These are phyloP conservation scores for Brachionus sp. DNA, from an alignment of 1,140 invertebrate species.

Conservation along the genomic window DNA sequence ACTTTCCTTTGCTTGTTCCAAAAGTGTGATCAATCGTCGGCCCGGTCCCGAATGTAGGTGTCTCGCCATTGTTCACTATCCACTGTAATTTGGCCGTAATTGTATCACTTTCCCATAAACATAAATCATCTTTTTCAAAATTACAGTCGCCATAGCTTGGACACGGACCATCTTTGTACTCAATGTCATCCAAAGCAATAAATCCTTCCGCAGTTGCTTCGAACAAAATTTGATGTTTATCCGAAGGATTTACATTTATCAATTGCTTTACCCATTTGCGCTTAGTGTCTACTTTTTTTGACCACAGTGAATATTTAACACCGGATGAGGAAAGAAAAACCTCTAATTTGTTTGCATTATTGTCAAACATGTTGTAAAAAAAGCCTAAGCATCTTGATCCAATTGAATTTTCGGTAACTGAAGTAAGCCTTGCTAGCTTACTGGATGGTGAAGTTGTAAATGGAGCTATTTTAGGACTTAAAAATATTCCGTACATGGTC, in stretches of 20 bases:
- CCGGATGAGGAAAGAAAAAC: background rate
- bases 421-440: background rate
- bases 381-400: background rate
- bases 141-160: constrained; percentile 50
- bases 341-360: background rate
- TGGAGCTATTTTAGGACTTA: background rate
- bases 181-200: constrained; percentile 48
- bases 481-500: background rate
- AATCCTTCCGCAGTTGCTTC: constrained; percentile 46
- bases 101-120: constrained; percentile 53
- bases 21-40: constrained; percentile 66
- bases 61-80: constrained; percentile 49
- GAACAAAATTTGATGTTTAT: constrained; percentile 17
- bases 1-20: constrained; percentile 53
- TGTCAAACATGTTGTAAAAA: constrained; percentile 47
- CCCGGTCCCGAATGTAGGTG: constrained; percentile 51
- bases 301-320: background rate
- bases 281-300: background rate
- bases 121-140: constrained; percentile 63
- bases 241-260: background rate
- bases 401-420: background rate
- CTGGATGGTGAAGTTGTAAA: background rate
- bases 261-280: background rate
- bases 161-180: constrained; percentile 45
- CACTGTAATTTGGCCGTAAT: constrained; percentile 54